phyloP scores from a whole-genome alignment of 2,797 vertebrate species.

The Babyrousa celebensis region DNA sequence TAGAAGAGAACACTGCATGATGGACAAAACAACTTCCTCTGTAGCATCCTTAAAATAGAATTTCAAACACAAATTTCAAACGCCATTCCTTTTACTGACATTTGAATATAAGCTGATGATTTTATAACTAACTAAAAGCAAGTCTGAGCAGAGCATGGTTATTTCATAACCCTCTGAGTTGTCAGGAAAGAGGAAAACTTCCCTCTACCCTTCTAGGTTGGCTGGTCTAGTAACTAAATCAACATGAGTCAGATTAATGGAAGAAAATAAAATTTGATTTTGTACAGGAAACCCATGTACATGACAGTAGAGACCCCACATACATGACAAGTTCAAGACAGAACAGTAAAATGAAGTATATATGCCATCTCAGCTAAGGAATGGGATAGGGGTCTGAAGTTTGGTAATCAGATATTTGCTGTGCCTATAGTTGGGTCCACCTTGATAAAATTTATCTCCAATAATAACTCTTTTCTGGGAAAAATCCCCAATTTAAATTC shows the following conservation, averaged over 20 bases:
- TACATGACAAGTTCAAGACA: background rate
- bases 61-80: conserved; percentile 48
- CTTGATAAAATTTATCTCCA: background rate
- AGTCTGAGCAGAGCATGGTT: background rate
- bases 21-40: background rate
- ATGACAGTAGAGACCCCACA: background rate
- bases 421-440: background rate
- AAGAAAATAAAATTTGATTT: background rate
- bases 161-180: background rate
- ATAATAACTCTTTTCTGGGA: background rate
- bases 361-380: background rate
- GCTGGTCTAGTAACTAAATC: background rate
- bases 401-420: background rate
- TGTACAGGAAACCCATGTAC: background rate
- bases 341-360: background rate
- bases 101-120: background rate
- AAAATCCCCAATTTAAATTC: background rate
- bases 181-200: background rate
- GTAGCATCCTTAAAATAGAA: background rate
- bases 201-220: background rate
- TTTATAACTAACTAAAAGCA: background rate
- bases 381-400: background rate
- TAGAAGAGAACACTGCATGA: background rate
- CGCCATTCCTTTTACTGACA: background rate
- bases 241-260: background rate